Evolutionary conservation across 2,888 invertebrate species (phyloP).

Genomic region (Heliconius cydno): DNA sequence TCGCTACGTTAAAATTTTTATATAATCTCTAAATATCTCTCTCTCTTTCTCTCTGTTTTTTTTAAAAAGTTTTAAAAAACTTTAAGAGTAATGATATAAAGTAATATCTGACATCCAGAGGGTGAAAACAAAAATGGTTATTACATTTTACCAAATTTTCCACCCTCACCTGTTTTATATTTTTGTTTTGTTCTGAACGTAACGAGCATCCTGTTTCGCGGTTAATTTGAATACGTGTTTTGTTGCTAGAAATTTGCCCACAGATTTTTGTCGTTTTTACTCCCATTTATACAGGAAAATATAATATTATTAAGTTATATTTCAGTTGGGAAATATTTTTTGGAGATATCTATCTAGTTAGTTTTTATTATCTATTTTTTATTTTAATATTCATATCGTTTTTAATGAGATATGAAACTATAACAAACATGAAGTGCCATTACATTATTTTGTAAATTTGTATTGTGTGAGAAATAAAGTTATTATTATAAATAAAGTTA

Average conservation of each 20-base stretch:
- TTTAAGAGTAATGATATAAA: not conserved
- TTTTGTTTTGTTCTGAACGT: constrained; percentile 65
- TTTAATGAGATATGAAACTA: not conserved
- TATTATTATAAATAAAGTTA: no score
- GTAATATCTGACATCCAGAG: constrained; percentile 43
- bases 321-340: not conserved
- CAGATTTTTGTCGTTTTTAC: constrained; percentile 62
- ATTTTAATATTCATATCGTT: no score
- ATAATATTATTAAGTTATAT: constrained; percentile 20
- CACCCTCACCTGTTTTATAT: constrained; percentile 68
- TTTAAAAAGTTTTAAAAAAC: no score
- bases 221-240: constrained; percentile 78
- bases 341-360: not conserved
- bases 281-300: constrained; percentile 44
- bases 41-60: no score
- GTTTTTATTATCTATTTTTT: not conserved
- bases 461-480: no score
- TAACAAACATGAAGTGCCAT: not conserved
- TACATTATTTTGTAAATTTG: no score
- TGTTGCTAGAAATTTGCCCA: constrained; percentile 65
- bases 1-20: no score
- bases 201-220: constrained; percentile 76
- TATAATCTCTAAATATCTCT: no score
- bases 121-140: constrained; percentile 68
- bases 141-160: constrained; percentile 63